A percentile compares a stretch with the other conserved stretches of the same genome.
Conservation (phyloP, 2,113 vertebrate species). For the Corvus hawaiiensis region DNA sequence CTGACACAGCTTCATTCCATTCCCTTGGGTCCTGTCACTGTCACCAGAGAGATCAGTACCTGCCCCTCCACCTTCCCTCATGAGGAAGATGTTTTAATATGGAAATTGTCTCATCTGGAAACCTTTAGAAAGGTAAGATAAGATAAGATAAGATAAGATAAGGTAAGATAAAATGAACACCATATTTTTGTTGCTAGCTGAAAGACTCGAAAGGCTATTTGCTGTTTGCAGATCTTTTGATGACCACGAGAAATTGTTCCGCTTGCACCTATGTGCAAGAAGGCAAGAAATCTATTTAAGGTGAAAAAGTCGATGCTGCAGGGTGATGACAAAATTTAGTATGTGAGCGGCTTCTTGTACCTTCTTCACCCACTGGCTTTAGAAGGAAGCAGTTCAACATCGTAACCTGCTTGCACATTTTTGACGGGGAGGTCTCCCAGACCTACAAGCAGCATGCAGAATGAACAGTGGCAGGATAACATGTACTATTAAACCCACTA, state of each 20-base stretch:
- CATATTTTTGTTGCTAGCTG: background rate
- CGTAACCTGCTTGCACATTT: background rate
- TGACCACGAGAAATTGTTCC: background rate
- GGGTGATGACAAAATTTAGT: background rate
- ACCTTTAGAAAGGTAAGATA: background rate
- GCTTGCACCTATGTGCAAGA: background rate
- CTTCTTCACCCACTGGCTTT: background rate
- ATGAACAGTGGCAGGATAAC: background rate
- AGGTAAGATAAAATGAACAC: no score
- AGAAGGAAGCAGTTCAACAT: background rate
- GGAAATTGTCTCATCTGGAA: background rate
- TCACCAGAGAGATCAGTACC: background rate
- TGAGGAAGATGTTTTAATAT: fast-evolving
- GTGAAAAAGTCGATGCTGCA: background rate
- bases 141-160: no score
- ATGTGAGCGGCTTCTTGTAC: background rate
- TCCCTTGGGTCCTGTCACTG: background rate
- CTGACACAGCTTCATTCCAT: background rate
- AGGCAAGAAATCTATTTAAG: background rate
- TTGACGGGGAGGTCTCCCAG: background rate
- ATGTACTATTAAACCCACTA: background rate
- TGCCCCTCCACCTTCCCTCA: background rate
- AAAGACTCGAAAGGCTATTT: background rate
- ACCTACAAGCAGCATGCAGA: background rate
- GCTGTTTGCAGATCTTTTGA: background rate